A percentile compares a stretch with the other conserved stretches of the same genome.
phyloP scores from a whole-genome alignment of 1,140 invertebrate species.

The Pinna nobilis region DNA sequence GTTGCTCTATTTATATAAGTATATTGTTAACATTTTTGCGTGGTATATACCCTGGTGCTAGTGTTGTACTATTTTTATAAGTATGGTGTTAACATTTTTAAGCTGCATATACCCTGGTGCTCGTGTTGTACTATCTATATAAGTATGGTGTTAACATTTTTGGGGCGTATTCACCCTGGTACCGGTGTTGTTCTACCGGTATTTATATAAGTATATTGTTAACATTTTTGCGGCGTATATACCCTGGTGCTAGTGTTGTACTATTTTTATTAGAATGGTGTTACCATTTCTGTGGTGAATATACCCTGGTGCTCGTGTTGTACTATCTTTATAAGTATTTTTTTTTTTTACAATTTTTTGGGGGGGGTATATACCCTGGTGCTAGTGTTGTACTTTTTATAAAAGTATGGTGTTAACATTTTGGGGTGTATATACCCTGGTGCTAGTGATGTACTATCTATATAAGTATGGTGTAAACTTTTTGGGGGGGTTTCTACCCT shows the following conservation, averaged over 20 bases:
- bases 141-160: background rate
- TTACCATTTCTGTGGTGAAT: background rate
- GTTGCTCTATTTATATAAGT: background rate
- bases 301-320: background rate
- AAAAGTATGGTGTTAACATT: background rate
- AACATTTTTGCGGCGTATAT: no score
- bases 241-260: no score
- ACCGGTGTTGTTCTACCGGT: background rate
- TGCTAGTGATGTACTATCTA: background rate
- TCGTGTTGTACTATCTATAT: background rate
- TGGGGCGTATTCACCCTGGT: background rate
- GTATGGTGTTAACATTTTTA: no score
- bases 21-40: no score
- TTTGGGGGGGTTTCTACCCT: no score
- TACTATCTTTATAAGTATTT: background rate
- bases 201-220: constrained; percentile 3
- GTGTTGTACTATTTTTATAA: background rate
- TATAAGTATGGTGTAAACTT: background rate
- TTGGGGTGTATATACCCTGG: background rate
- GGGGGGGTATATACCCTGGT: no score
- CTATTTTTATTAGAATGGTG: background rate
- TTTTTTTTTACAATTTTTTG: no score
- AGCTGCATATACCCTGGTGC: no score
- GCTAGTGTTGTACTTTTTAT: background rate
- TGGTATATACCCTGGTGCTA: no score